Base-by-base conservation (phyloP, 2,113 vertebrate genomes). In the Trogon melanurus region DNA sequence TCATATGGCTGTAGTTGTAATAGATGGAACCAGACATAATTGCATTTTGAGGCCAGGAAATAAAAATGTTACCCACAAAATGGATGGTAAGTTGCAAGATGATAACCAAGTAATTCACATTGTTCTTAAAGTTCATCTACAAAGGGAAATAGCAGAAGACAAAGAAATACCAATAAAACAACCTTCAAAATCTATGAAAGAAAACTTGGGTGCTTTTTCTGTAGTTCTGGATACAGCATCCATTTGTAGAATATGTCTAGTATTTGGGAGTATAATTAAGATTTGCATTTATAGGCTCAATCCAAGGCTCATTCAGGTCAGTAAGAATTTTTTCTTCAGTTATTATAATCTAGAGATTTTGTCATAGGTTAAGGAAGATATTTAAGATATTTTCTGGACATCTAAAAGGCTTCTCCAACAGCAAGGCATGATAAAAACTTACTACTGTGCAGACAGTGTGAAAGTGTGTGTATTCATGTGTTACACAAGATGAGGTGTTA, bases 51-150 rank as follows among this genome's bases (percentile, higher is more conserved):
- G 76, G 45, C 32, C 72, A 90, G 75, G 67, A 96, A 93, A 96
- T 78, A 94, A 90, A 88, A 93, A 90, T 64, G 48, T 82, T 90
- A 78, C 64, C 90, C 93, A 95, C 85, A 7, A 94, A 85, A 86
- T 47, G 57, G 60, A 90, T 61, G 67, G 48, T 47, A 85, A 91
- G 82, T 96, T 93, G 93, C 91, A 94, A 95, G 93, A 96, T 38
- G 38, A 83, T 85, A 89, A 91, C 23, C 34, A 67, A 85, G 83
- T 41, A 48, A 95, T 74, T 79, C 70, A 22, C 60, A 94, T 92
- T 93, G 89, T 89, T 93, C 73, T 92, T 81, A 93, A 94, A 82
- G 84, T 93, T 93, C 88, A 92, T 86, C 90, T 80, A 78, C 65
- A 88, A 94, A 83, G 26, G 21, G 22, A 90, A 93, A 93, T 21